phyloP scores from a whole-genome alignment of 2,888 invertebrate genomes.

The Bugulina stolonifera region DNA sequence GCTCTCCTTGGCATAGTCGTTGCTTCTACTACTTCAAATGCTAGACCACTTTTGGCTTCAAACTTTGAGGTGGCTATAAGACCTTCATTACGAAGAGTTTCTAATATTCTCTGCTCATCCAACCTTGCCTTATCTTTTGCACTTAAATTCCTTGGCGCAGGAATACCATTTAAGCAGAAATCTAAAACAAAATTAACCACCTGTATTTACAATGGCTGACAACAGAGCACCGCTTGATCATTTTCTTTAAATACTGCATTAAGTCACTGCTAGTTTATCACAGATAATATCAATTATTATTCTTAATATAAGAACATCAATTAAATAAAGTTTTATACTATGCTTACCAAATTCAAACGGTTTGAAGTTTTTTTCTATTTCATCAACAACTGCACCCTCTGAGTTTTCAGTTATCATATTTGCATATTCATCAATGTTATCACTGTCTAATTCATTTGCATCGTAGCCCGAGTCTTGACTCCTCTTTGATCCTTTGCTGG shows the following conservation, averaged over 20 bases:
- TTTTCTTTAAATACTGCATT: too few species aligned
- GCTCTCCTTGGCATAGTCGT: constrained; percentile 16
- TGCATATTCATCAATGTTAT: constrained; percentile 26
- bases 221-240: too few species aligned
- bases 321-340: too few species aligned
- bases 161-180: constrained; percentile 19
- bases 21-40: constrained; percentile 40
- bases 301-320: too few species aligned
- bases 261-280: too few species aligned
- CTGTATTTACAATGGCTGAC: too few species aligned
- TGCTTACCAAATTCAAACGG: constrained; percentile 1
- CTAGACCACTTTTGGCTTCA: constrained; percentile 44
- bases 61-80: constrained; percentile 48
- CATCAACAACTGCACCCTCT: background rate
- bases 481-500: constrained; percentile 40
- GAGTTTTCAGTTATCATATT: constrained; percentile 27
- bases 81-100: constrained; percentile 50
- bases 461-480: constrained; percentile 43
- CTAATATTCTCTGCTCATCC: constrained; percentile 48
- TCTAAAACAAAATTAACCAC: constrained; percentile 11
- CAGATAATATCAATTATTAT: too few species aligned
- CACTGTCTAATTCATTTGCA: constrained; percentile 32
- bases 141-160: constrained; percentile 25
- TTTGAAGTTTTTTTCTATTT: constrained; percentile 22
- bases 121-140: constrained; percentile 39